Evolutionary conservation across 2,797 vertebrate genomes (phyloP), one percentile per base, ranked within the genome.

Genomic region (Aeoliscus strigatus): DNA sequence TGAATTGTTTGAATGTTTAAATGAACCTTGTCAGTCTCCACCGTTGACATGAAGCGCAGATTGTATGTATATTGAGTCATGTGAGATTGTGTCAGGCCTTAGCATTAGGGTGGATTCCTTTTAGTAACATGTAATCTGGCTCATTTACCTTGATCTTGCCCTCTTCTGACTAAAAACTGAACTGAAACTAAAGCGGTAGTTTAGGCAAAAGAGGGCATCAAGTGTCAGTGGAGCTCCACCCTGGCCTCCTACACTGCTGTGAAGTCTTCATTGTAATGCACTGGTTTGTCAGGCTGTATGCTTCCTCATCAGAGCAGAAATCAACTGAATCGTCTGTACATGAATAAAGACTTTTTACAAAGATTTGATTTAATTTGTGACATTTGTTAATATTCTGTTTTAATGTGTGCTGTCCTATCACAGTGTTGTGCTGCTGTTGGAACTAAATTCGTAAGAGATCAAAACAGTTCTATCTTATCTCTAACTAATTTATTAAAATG

Each of bases 241-340:
- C 58, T 59, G 48, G 66, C 73, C 68, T 63, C 70, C 66, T 62
- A 80, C 82, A 86, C 86, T 88, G 86, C 86, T 88, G 86, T 88
- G 83, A 88, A 86, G 71, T 81, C 79, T 77, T 67, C 64, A 73
- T 73, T 80, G 51, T 86, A 78, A 89, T 89, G 85, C 89, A 89
- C 89, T 89, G 84, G 75, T 88, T 86, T 86, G 73, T 84, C 60
- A 49, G 48, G 69, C 50, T 77, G 64, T 84, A 65, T 55, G 69
- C 59, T 73, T 61, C 67, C 64, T 82, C 56, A 55, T 77, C 67
- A 73, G 77, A 75, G 87, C 71, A 75, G 57, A 77, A 62, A 74
- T 74, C 3, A 75, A 77, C 31, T 57, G 53, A 81, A 69, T 67
- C 51, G 33, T 69, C 62, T 73, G 67, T 70, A 57, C 53, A 81